Conservation (phyloP, 2,888 invertebrate genomes). For the Noctuana brunneofusca region DNA sequence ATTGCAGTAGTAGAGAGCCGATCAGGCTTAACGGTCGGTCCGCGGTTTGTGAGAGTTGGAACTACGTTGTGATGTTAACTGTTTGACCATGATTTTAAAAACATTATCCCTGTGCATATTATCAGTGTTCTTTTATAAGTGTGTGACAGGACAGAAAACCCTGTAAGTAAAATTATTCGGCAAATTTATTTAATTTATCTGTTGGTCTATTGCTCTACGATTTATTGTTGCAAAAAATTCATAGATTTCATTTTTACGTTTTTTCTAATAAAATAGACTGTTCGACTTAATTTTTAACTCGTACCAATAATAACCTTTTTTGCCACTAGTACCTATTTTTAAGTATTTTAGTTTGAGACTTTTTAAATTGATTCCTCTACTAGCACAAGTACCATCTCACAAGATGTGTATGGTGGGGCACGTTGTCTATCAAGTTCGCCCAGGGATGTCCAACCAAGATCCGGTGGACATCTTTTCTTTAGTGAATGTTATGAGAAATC, state of each 20-base stretch:
- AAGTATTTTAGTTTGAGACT: no score
- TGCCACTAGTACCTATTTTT: no score
- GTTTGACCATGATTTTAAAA: slow-evolving; percentile 63
- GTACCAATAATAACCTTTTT: no score
- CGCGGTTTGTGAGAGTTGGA: slow-evolving; percentile 50
- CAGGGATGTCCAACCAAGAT: no score
- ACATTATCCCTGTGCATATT: slow-evolving; percentile 53
- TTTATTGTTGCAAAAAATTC: background rate
- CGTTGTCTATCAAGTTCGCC: no score
- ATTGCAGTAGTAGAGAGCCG: slow-evolving; percentile 66
- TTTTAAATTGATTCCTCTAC: no score
- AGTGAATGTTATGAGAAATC: no score
- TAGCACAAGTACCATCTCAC: background rate
- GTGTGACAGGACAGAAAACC: slow-evolving; percentile 59
- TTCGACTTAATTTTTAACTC: no score
- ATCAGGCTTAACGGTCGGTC: slow-evolving; percentile 67
- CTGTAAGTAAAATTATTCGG: slow-evolving; percentile 53
- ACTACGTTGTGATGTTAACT: slow-evolving; percentile 57
- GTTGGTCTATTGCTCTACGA: background rate
- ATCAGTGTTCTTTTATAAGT: slow-evolving; percentile 50
- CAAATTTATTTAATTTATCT: background rate
- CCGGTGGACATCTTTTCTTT: no score
- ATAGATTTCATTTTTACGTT: background rate
- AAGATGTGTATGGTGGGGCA: no score
- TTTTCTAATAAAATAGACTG: no score